A percentile compares a stretch with the other conserved stretches of the same genome.
phyloP scores from a whole-genome alignment of 2,797 vertebrate genomes.

The Potorous gilbertii region DNA sequence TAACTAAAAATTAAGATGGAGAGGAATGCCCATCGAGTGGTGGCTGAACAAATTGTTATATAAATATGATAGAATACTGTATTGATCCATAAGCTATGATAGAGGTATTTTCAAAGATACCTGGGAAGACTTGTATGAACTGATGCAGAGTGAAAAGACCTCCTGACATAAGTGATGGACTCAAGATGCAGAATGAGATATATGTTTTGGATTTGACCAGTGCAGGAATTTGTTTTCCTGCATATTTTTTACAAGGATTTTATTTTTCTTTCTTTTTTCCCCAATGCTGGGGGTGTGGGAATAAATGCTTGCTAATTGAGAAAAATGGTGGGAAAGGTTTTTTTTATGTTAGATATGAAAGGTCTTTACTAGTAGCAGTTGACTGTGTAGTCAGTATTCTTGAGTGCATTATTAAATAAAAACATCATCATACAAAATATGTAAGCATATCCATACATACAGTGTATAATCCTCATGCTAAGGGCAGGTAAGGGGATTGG shows the following conservation, averaged over 20 bases:
- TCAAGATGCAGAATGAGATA: no score
- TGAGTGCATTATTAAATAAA: neutral
- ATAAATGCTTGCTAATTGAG: no score
- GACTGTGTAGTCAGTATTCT: neutral
- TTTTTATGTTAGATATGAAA: neutral
- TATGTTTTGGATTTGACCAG: no score
- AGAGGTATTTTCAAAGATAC: no score
- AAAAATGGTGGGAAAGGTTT: neutral
- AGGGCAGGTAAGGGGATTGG: neutral
- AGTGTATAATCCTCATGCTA: neutral
- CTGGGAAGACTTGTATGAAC: no score
- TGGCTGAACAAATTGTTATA: neutral
- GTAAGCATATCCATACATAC: neutral
- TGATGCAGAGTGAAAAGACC: no score
- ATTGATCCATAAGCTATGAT: no score
- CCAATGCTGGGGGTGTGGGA: no score
- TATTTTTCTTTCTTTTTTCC: no score
- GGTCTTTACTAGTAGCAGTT: neutral
- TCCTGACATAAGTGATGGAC: no score
- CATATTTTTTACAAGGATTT: no score
- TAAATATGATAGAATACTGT: neutral
- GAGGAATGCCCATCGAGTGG: neutral
- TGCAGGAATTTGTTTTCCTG: no score
- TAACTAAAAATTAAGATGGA: neutral
- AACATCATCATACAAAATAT: neutral